Percentiles rank a stretch among this genome's conserved stretches.
These are phyloP conservation scores for Cygnus olor DNA, from an alignment of 2,797 vertebrate genomes.

Conservation along the genomic window DNA sequence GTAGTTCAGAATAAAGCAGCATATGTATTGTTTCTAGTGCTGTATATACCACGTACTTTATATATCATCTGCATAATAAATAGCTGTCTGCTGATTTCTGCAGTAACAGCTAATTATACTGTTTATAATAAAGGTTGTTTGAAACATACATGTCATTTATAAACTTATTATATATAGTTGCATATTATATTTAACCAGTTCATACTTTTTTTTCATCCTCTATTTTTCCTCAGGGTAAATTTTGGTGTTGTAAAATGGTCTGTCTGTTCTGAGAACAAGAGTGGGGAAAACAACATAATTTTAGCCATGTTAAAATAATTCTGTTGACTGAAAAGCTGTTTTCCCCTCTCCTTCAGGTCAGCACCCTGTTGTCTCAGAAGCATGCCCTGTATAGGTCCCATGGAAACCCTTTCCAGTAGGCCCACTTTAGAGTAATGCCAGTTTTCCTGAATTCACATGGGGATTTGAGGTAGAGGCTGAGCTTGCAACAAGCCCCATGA, in stretches of 20 bases:
- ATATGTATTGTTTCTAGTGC: constrained; percentile 5
- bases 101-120: background rate
- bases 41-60: background rate
- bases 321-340: background rate
- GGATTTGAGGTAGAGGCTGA: background rate
- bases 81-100: background rate
- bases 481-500: background rate
- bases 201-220: background rate
- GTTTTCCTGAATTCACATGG: background rate
- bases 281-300: background rate
- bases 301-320: background rate
- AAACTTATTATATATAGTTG: background rate
- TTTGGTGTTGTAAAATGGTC: background rate
- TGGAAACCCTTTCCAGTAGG: background rate
- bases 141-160: background rate
- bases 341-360: background rate
- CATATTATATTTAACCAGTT: background rate
- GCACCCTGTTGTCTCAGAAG: background rate
- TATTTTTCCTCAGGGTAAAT: background rate
- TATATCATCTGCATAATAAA: background rate
- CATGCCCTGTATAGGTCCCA: background rate
- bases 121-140: background rate
- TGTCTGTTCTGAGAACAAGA: background rate
- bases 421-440: background rate
- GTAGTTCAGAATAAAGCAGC: background rate